Evolutionary conservation across 92 coral and sea anemone species (phyloP), one percentile per base, ranked within the genome.

Genomic region (Heteractis magnifica): DNA sequence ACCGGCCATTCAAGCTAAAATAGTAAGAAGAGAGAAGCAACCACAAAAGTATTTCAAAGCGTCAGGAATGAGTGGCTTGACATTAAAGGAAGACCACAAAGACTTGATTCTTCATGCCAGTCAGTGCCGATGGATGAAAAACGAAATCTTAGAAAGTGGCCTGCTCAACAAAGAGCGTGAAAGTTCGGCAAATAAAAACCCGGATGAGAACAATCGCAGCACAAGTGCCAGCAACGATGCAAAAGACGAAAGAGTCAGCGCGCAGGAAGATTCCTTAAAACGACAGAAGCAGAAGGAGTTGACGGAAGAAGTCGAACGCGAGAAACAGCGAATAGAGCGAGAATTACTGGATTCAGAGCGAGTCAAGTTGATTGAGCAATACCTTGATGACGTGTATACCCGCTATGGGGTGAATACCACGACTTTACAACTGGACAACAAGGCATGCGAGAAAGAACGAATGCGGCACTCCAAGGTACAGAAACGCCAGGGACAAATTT

Each of bases 281-380:
- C 85, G 94, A 23, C 92, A 89, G 79, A 94, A 87, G 56, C 90
- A 94, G 50, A 80, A 82, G 41, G 93, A 94, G 83, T 82, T 76
- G 34, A 56, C 41, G 20, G 83, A 89, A 53, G 79, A 72, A 71
- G 84, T 86, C 23, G 98, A 94, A 73, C 83, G 82, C 49, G 98
- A 91, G 52, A 86, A 86, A 49, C 71, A 65, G 59, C 86, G 89
- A 62, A 79, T 94, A 51, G 91, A 88, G 5, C 86, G 90, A 51
- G 93, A 91, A 77, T 83, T 94, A 21, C 91, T 87, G 62, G 98
- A 94, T 77, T 86, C 91, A 59, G 93, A 91, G 52, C 84, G 95
- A 44, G 87, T 87, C 65, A 86, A 85, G 83, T 76, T 94, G 58
- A 87, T 94, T 70, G 88, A 90, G 18, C 93, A 94, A 59, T 94